Evolutionary conservation across 1,140 invertebrate genomes (phyloP), one percentile per base, ranked within the genome.

Genomic region (Pissodes strobi): DNA sequence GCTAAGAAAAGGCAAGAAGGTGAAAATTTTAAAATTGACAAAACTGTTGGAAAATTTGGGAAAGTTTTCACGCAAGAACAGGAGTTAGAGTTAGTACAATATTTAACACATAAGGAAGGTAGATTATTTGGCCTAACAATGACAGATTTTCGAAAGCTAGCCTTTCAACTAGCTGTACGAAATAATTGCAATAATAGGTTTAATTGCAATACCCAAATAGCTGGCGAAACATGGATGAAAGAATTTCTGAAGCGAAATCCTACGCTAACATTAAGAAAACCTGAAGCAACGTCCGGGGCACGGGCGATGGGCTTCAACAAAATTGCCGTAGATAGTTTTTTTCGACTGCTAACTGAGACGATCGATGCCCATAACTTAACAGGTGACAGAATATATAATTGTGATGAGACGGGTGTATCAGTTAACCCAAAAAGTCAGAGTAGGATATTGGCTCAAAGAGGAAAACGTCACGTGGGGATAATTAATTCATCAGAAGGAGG

Each of bases 161-260:
- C 55, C 0, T n/a, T 61, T 59, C 45, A 69, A 59, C 48, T 72
- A 39, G 69, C 72, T 52, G 70, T 68, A 49, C 62, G 61, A 66
- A 71, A 68, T 65, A 76, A 73, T 68, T n/a, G 74, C 17, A 25
- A 46, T 10, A 53, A 67, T 51, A 23, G 2, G 2, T 68, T 69
- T 52, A 45, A 61, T 30, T 27, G 9, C 41, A 18, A 38, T 12
- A 56, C 17, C 3, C 10, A 22, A 13, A n/a, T 62, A 12, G 68
- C 66, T 2, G 61, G 68, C 2, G n/a, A 22, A 56, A 2, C 61
- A 12, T 68, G 66, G 68, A 4, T 68, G 8, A n/a, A 23, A 19
- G 25, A 46, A 2, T 80, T 78, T 68, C 46, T 77, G 39, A n/a
- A 69, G 34, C 43, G 75, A 46, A 53, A 80, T 68, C 71, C 67